These are phyloP conservation scores for Drosophila setosimentum DNA, from an alignment of 2,888 invertebrate genomes.

Conservation along the genomic window DNA sequence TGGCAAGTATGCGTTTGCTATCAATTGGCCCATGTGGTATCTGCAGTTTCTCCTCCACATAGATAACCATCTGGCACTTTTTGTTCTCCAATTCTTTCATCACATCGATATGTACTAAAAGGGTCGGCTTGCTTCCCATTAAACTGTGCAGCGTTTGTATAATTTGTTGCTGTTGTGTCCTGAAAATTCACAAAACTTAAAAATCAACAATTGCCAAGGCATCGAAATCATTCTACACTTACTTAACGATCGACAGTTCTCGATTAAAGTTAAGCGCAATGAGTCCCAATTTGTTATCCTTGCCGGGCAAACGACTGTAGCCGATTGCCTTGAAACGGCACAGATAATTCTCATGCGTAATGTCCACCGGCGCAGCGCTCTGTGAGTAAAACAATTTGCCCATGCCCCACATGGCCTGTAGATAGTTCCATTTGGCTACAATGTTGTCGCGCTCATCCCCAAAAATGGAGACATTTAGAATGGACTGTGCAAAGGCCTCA, in stretches of 20 bases:
- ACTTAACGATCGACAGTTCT: conserved; percentile 92
- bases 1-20: conserved; percentile 90
- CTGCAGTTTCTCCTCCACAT: conserved; percentile 89
- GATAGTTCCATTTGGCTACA: conserved; percentile 96
- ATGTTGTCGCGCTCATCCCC: conserved; percentile 98
- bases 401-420: conserved; percentile 89
- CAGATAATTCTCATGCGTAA: conserved; percentile 95
- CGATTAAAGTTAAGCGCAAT: conserved; percentile 94
- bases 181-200: conserved; percentile 73
- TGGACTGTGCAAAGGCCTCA: conserved; percentile 90
- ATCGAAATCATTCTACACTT: conserved; percentile 60
- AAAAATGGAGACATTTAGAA: conserved; percentile 93
- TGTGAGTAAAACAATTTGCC: conserved; percentile 92
- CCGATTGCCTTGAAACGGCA: conserved; percentile 98
- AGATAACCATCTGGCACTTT: conserved; percentile 91
- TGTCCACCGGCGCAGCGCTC: conserved; percentile 90
- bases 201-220: background rate
- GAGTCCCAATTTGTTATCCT: conserved; percentile 95
- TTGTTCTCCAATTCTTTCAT: conserved; percentile 92
- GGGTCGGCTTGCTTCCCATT: conserved; percentile 94
- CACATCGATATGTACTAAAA: conserved; percentile 91
- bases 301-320: conserved; percentile 94
- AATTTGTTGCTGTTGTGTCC: conserved; percentile 90
- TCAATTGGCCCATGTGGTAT: conserved; percentile 86
- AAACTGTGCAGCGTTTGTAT: conserved; percentile 89